A percentile compares a stretch with the other conserved stretches of the same genome.
Conservation (phyloP, 2,888 invertebrate species). For the Spicauda simplicius region DNA sequence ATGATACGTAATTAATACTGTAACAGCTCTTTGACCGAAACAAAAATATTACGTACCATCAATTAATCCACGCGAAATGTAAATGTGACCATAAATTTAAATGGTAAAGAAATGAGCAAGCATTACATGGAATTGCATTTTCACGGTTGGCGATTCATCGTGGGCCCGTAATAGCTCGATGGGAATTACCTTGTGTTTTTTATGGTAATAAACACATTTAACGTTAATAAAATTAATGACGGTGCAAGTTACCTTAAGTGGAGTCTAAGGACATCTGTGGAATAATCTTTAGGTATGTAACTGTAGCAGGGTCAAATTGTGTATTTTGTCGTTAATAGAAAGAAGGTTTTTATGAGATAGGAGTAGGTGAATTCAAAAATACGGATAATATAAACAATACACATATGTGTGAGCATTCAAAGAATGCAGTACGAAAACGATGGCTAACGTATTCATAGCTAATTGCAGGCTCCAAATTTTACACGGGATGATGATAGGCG, state of each 20-base stretch:
- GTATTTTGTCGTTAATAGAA: no score
- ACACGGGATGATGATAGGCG: no score
- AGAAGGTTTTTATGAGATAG: no score
- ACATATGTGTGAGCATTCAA: no score
- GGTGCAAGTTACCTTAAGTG: neutral
- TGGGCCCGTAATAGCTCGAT: constrained; percentile 14
- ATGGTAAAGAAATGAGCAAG: constrained; percentile 36
- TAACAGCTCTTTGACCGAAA: neutral
- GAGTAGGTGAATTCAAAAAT: no score
- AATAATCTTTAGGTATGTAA: no score
- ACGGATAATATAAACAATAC: no score
- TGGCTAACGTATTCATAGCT: no score
- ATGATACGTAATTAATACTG: neutral
- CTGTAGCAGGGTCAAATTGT: no score
- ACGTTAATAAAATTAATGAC: neutral
- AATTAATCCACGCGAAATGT: constrained; percentile 26
- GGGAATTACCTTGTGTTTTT: constrained; percentile 1
- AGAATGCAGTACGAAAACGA: no score
- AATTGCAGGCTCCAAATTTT: no score
- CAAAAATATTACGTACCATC: neutral
- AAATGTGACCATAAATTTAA: constrained; percentile 33
- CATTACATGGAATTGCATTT: constrained; percentile 35
- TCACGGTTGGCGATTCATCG: constrained; percentile 34
- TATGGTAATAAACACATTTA: neutral
- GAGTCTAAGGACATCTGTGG: no score